phyloP scores from a whole-genome alignment of 1,140 invertebrate genomes.

The Procambarus virginalis region DNA sequence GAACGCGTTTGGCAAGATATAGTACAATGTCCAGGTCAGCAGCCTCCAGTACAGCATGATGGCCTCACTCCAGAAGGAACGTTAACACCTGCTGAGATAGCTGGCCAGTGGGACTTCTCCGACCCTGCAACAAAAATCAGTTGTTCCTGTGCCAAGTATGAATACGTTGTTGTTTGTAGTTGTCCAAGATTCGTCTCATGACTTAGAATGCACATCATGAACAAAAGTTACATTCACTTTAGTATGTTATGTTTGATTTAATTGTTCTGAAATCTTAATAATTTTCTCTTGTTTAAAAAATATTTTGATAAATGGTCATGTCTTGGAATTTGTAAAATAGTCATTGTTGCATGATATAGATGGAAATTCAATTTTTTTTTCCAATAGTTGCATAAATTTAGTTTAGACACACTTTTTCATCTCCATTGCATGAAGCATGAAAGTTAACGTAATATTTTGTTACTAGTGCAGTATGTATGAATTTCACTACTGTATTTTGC shows the following conservation, averaged over 20 bases:
- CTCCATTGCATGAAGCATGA: slow-evolving; percentile 57
- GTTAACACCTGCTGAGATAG: slow-evolving; percentile 70
- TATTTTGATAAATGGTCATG: slow-evolving; percentile 9
- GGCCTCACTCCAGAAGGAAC: slow-evolving; percentile 64
- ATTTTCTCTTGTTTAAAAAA: slow-evolving; percentile 12
- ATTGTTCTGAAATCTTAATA: neutral
- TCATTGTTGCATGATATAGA: slow-evolving; percentile 57
- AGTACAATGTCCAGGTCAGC: slow-evolving; percentile 73
- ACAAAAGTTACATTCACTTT: neutral
- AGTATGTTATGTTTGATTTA: neutral
- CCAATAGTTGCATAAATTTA: slow-evolving; percentile 15
- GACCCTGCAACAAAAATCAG: slow-evolving; percentile 87
- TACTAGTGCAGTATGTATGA: slow-evolving; percentile 25
- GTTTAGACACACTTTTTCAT: slow-evolving; percentile 24
- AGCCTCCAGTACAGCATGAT: slow-evolving; percentile 52
- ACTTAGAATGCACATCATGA: neutral
- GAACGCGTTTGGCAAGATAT: slow-evolving; percentile 87
- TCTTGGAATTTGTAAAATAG: slow-evolving; percentile 21
- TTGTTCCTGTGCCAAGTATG: slow-evolving; percentile 85
- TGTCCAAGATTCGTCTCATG: neutral
- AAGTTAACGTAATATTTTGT: slow-evolving; percentile 42
- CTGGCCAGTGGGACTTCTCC: slow-evolving; percentile 87
- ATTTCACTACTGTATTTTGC: neutral
- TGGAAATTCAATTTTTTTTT: slow-evolving; percentile 40
- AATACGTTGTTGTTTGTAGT: slow-evolving; percentile 55